Evolutionary conservation across 2,113 vertebrate genomes (phyloP).

Genomic region (Psilopogon haemacephalus): DNA sequence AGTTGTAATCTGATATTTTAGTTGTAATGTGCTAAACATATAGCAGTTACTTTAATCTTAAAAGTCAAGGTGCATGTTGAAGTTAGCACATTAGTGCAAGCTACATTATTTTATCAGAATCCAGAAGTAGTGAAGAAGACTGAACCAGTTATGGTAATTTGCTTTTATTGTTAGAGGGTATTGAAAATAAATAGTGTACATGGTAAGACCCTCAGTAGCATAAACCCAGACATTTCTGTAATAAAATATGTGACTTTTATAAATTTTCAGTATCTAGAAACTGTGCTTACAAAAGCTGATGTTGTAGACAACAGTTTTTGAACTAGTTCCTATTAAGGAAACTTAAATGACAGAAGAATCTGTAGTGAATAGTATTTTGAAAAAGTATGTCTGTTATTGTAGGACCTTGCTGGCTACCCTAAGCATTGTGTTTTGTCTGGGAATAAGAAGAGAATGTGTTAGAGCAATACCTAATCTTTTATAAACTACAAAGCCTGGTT

Average conservation of each 20-base stretch:
- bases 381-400: not conserved
- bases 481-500: not conserved
- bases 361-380: not conserved
- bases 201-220: not conserved
- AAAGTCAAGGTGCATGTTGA: not conserved
- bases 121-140: not conserved
- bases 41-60: not conserved
- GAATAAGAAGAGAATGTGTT: not conserved
- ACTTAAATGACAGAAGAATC: not conserved
- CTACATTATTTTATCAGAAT: not conserved
- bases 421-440: conserved; percentile 27
- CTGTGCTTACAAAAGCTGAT: not conserved
- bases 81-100: not conserved
- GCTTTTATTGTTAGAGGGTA: not conserved
- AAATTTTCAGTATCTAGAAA: not conserved
- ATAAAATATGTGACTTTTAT: not conserved
- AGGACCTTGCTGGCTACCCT: not conserved
- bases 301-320: not conserved
- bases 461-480: not conserved
- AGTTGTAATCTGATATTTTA: not conserved
- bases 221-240: not conserved
- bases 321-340: not conserved
- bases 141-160: not conserved
- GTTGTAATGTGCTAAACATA: not conserved
- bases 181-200: not conserved